Percentiles rank a stretch among this genome's conserved stretches.
Evolutionary conservation across 2,888 invertebrate species (phyloP).

Genomic region (Liopterus haemorrhoidalis): DNA sequence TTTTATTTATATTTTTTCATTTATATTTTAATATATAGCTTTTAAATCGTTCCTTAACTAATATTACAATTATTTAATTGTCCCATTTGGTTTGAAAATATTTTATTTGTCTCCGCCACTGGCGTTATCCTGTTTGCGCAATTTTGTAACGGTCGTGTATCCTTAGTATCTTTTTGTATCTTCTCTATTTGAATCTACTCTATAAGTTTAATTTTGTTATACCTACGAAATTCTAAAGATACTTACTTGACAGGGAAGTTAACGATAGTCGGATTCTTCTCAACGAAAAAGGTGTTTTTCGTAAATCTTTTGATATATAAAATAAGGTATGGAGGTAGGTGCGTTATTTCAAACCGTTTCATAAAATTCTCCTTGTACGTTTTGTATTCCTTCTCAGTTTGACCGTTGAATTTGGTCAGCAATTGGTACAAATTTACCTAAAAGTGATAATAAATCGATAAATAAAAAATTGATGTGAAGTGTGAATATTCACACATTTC

Average conservation of each 20-base stretch:
- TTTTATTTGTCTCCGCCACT: no score
- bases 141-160: no score
- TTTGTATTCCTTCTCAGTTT: conserved; percentile 95
- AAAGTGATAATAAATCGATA: conserved; percentile 33
- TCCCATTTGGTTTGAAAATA: no score
- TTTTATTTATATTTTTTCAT: no score
- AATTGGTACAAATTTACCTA: conserved; percentile 90
- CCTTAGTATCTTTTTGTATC: no score
- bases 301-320: conserved; percentile 96
- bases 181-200: neutral
- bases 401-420: conserved; percentile 93
- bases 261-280: conserved; percentile 99
- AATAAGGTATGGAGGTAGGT: conserved; percentile 90
- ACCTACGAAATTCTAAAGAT: neutral
- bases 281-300: conserved; percentile 97
- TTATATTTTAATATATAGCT: no score
- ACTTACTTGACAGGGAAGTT: conserved; percentile 98
- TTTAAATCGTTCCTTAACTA: no score
- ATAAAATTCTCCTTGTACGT: conserved; percentile 98
- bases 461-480: conserved; percentile 1
- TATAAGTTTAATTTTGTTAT: neutral
- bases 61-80: no score
- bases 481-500: neutral
- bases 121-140: no score
- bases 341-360: conserved; percentile 92